Evolutionary conservation across 2,113 vertebrate genomes (phyloP), one percentile per base, ranked within the genome.

Genomic region (Oryzias celebensis): DNA sequence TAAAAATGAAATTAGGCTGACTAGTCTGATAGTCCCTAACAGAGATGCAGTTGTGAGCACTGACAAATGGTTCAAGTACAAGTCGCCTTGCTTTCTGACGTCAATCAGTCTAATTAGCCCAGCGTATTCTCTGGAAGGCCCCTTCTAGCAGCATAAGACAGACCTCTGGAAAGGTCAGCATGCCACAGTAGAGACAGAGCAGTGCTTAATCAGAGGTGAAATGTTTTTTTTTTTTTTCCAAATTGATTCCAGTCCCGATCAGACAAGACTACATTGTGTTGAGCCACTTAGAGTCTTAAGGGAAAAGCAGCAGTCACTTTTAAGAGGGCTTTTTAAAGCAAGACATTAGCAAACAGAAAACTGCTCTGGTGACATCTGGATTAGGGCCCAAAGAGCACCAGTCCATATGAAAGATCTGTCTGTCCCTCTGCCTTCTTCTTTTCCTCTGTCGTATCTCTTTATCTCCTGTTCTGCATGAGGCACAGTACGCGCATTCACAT

Each of bases 91-190:
- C 57, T 59, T 58, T 53, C 65, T 91, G 89, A 91, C 85, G 84
- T 92, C 89, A 90, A 80, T 84, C 74, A 70, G 55, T 74, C 80
- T 87, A 86, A 91, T 91, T 91, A 86, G 68, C 53, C 60, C 52
- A n/a, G 78, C 61, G 64, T 77, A 87, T 91, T 85, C 84, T 87
- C 79, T 73, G 65, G 53, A 63, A 31, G 52, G 72, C 81, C 64
- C 63, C 61, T 77, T 78, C 76, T 71, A 15, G 68, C 71, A 87
- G 82, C 85, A 82, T 68, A 79, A 88, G 88, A 78, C 84, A 85
- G 84, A 81, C 72, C 70, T 83, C 76, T 78, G 79, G 73, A 92
- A 93, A 93, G 90, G 91, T 92, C 91, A 92, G 82, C 83, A 78
- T 88, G 85, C 88, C 88, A 86, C 74, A 83, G 78, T 64, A 80